Conservation (phyloP, 2,113 vertebrate genomes). For the Pycnonotus jocosus region DNA sequence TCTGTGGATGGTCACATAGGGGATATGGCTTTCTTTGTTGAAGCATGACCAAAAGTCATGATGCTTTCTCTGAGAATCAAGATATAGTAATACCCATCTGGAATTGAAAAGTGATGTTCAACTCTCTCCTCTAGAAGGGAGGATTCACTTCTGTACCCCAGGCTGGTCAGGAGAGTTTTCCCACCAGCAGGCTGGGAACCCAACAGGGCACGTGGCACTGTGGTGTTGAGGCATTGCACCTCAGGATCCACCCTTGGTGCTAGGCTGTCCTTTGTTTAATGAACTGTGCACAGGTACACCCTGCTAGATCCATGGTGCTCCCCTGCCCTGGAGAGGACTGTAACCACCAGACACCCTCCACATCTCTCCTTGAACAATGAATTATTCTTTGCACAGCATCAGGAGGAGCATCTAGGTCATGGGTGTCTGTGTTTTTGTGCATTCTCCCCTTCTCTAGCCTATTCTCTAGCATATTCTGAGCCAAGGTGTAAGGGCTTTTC, state of each 20-base stretch:
- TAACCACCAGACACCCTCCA: neutral
- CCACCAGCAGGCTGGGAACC: neutral
- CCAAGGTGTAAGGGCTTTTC: neutral
- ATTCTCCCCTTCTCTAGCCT: neutral
- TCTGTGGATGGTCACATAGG: neutral
- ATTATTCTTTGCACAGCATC: neutral
- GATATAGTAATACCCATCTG: neutral
- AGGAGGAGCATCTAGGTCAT: neutral
- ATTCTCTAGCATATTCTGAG: neutral
- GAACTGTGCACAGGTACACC: neutral
- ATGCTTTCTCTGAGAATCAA: neutral
- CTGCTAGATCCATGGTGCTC: neutral
- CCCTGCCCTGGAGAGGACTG: neutral
- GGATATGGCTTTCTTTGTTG: neutral
- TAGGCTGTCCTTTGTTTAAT: rapidly evolving
- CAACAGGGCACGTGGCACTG: neutral
- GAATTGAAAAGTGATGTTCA: neutral
- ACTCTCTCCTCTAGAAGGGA: neutral
- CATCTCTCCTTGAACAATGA: neutral
- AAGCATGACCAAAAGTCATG: neutral
- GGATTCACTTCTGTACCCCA: neutral
- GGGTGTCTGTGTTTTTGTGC: neutral
- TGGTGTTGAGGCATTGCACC: neutral
- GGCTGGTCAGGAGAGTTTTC: neutral
- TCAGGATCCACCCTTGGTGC: rapidly evolving